phyloP scores from a whole-genome alignment of 1,140 invertebrate species.

The Ectropis grisescens region DNA sequence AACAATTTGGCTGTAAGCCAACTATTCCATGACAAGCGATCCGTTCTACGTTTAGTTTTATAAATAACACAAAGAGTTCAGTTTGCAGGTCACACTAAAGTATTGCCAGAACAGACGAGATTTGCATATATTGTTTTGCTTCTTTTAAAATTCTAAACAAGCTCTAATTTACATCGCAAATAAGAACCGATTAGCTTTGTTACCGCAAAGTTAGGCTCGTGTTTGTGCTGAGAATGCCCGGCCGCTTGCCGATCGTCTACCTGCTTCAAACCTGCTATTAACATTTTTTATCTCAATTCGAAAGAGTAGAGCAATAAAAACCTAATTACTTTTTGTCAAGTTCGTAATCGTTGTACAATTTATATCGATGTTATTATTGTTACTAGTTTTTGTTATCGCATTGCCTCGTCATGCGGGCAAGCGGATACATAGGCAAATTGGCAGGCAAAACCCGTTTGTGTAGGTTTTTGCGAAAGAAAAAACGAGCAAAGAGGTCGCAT shows the following conservation, averaged over 20 bases:
- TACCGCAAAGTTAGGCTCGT: no score
- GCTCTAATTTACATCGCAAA: no score
- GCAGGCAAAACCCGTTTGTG: conserved; percentile 30
- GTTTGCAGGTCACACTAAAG: conserved; percentile 10
- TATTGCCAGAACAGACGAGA: conserved; percentile 6
- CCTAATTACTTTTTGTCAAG: conserved; percentile 20
- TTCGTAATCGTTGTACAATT: conserved; percentile 16
- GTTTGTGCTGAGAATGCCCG: no score
- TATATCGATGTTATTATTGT: conserved; percentile 13
- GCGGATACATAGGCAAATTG: conserved; percentile 28
- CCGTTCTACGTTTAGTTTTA: conserved; percentile 32
- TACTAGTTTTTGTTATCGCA: conserved; percentile 14
- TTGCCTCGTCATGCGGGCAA: conserved; percentile 22
- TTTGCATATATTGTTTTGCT: conserved; percentile 12
- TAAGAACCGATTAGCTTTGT: no score
- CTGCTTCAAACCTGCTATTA: no score
- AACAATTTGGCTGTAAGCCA: conserved; percentile 49
- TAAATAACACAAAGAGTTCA: conserved; percentile 29
- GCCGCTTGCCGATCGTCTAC: no score
- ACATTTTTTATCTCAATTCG: no score
- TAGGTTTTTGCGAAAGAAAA: conserved; percentile 36
- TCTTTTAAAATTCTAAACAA: no score
- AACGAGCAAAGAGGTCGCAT: conserved; percentile 55
- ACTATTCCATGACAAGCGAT: conserved; percentile 49
- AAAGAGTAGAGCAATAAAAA: conserved; percentile 9